phyloP scores from a whole-genome alignment of 2,797 vertebrate species.

The Acrossocheilus fasciatus region DNA sequence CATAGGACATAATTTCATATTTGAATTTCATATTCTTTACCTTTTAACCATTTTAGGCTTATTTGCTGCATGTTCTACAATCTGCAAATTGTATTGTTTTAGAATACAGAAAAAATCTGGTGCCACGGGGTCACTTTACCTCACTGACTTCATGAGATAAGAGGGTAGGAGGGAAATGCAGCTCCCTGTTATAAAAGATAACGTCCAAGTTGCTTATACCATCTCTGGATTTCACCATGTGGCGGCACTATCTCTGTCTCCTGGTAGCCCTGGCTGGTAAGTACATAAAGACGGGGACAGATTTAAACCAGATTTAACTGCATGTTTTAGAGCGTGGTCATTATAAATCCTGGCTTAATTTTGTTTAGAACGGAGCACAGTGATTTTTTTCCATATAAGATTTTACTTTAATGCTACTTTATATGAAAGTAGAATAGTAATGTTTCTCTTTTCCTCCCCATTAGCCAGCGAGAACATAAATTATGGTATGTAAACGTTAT shows the following conservation, averaged over 20 bases:
- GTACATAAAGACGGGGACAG: conserved; percentile 49
- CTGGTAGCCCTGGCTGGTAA: conserved; percentile 76
- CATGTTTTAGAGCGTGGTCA: neutral
- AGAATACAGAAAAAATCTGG: neutral
- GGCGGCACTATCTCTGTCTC: conserved; percentile 71
- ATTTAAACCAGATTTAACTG: too few species aligned
- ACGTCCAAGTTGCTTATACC: conserved; percentile 12
- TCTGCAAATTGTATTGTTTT: neutral
- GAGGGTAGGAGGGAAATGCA: conserved; percentile 33
- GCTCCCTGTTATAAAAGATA: conserved; percentile 67
- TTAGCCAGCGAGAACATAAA: conserved; percentile 71
- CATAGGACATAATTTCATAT: neutral
- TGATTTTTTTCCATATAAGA: neutral
- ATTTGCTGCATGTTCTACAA: neutral
- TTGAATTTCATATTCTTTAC: neutral
- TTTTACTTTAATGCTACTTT: conserved; percentile 14
- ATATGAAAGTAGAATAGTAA: neutral
- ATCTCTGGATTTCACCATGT: conserved; percentile 71
- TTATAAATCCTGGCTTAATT: neutral
- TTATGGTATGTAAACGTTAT: conserved; percentile 74
- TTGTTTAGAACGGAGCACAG: neutral
- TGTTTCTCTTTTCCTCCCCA: conserved; percentile 34
- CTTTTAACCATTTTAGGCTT: neutral
- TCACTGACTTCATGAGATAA: conserved; percentile 43
- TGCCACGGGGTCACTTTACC: conserved; percentile 15